These are phyloP conservation scores for Selene dorsalis DNA, from an alignment of 2,797 vertebrate species.

Conservation along the genomic window DNA sequence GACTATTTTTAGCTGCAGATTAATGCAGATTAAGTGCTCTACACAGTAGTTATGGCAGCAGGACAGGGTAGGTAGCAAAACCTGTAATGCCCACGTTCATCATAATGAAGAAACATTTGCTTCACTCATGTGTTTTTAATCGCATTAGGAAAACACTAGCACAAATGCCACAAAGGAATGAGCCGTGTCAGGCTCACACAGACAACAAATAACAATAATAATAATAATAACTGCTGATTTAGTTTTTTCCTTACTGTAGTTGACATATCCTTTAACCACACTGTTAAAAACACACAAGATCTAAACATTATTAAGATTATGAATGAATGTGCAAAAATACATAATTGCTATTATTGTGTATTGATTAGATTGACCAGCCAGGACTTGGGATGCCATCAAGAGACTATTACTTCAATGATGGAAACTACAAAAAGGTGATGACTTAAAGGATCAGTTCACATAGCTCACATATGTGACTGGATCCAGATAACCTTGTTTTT, in stretches of 20 bases:
- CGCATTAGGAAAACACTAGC: neutral
- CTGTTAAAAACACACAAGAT: neutral
- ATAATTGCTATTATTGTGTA: slow-evolving; percentile 28
- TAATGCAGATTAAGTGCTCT: neutral
- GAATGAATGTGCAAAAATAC: neutral
- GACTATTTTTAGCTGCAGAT: neutral
- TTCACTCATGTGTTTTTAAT: slow-evolving; percentile 1
- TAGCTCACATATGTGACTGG: neutral
- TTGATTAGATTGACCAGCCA: slow-evolving; percentile 93
- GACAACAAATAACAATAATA: neutral
- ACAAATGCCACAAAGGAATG: neutral
- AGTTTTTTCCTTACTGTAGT: neutral
- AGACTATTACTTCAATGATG: slow-evolving; percentile 93
- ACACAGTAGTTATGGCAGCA: neutral
- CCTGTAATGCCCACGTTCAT: neutral
- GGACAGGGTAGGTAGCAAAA: too few relatives aligned
- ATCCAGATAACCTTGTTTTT: neutral
- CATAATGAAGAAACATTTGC: neutral
- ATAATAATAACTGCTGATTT: neutral
- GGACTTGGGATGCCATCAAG: slow-evolving; percentile 95
- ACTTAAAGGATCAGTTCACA: neutral
- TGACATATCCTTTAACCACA: neutral
- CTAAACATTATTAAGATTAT: neutral
- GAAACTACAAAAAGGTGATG: slow-evolving; percentile 89
- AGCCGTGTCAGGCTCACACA: neutral